These are phyloP conservation scores for Arctocebus calabarensis DNA, from an alignment of 2,797 vertebrate genomes.

Conservation along the genomic window DNA sequence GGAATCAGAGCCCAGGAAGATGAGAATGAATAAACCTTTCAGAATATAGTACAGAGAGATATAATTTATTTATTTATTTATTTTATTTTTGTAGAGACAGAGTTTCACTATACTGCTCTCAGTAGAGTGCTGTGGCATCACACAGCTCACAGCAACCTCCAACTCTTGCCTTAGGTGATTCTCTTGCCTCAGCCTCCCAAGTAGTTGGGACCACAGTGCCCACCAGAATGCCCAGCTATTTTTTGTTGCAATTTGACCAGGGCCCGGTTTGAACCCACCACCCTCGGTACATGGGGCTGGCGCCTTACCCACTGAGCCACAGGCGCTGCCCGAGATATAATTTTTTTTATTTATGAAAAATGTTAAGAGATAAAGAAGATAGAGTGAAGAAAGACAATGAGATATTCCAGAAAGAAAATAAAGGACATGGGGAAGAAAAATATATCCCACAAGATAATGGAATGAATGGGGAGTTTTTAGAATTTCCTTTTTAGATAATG, in stretches of 20 bases:
- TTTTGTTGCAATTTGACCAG: too few species aligned
- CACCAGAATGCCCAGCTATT: too few species aligned
- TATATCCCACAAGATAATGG: not conserved
- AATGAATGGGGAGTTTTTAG: not conserved
- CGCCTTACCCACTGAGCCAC: too few species aligned
- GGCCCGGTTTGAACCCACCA: too few species aligned
- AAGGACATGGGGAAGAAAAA: not conserved
- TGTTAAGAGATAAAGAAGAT: slow-evolving; percentile 23
- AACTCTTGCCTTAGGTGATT: too few species aligned
- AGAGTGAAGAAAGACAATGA: not conserved
- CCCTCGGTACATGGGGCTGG: too few species aligned
- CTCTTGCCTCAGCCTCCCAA: too few species aligned
- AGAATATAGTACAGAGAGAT: not conserved
- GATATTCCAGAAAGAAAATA: not conserved
- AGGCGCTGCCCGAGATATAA: not conserved
- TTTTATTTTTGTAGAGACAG: too few species aligned
- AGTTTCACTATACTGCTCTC: too few species aligned
- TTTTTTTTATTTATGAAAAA: not conserved
- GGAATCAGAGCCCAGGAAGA: not conserved
- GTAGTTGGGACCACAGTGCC: too few species aligned
- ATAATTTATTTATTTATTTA: not conserved
- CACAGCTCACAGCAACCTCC: too few species aligned
- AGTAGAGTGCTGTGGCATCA: too few species aligned
- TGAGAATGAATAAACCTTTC: not conserved
- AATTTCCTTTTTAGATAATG: not conserved